These are phyloP conservation scores for Thryonomys swinderianus DNA, from an alignment of 2,113 vertebrate species.

Conservation along the genomic window DNA sequence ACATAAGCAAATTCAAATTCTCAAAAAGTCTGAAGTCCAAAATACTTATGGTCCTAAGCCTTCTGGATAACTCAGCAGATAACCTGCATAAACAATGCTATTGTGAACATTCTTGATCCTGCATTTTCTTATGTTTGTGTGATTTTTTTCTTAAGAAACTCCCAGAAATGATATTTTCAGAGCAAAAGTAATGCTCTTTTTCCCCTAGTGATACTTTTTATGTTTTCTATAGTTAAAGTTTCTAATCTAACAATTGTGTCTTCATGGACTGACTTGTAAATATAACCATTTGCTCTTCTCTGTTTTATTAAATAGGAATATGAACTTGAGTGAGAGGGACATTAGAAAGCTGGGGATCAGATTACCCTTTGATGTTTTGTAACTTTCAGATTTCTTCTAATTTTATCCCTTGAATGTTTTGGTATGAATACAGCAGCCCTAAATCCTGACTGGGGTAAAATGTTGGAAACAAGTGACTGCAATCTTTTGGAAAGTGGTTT, in stretches of 20 bases:
- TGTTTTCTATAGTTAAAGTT: conserved; percentile 2
- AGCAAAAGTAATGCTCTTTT: neutral
- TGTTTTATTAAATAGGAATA: neutral
- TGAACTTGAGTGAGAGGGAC: neutral
- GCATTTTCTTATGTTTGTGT: neutral
- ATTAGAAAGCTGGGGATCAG: neutral
- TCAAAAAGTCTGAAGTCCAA: neutral
- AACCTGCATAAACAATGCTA: neutral
- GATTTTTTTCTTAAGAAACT: neutral
- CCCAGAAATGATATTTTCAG: neutral
- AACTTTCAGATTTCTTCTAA: conserved; percentile 1
- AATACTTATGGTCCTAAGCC: neutral
- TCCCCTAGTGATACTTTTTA: neutral
- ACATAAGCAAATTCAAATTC: neutral
- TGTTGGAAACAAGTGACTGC: neutral
- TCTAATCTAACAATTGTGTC: neutral
- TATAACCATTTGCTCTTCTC: neutral
- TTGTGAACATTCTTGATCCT: neutral
- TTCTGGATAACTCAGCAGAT: neutral
- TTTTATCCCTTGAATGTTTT: neutral
- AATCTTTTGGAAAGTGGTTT: conserved; percentile 26
- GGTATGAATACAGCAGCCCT: neutral
- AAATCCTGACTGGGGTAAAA: neutral
- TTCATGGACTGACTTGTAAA: neutral
- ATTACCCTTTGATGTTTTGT: neutral